Percentiles rank a stretch among this genome's conserved stretches.
Conservation (phyloP, 2,888 invertebrate genomes). For the Scaptomyza cyrtandrae region DNA sequence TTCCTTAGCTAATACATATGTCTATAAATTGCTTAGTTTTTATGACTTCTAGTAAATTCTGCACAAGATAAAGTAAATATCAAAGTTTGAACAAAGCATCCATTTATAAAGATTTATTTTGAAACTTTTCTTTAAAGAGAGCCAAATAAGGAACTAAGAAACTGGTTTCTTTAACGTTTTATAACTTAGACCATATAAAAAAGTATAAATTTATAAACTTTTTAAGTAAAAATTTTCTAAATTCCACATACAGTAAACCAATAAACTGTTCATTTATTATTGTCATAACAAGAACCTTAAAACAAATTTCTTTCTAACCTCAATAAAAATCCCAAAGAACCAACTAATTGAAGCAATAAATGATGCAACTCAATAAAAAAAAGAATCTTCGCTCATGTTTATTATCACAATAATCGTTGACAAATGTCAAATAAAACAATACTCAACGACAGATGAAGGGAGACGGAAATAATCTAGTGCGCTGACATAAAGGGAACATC, state of each 20-base stretch:
- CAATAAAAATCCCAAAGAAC: not conserved
- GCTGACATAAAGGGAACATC: conserved; percentile 62
- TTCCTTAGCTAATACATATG: not conserved
- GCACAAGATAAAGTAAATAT: not conserved
- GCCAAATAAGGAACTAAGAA: not conserved
- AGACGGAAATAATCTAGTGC: conserved; percentile 66
- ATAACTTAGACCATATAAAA: no score
- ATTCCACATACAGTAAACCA: not conserved
- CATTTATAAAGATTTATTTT: no score
- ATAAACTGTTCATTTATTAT: not conserved
- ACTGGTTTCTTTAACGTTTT: not conserved
- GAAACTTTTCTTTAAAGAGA: no score
- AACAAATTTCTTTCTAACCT: not conserved
- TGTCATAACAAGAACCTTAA: not conserved
- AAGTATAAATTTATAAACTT: no score
- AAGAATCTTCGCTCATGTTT: conserved; percentile 36
- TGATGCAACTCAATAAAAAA: not conserved
- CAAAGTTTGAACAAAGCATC: no score
- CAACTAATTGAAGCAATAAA: conserved; percentile 14
- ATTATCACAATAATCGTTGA: conserved; percentile 58
- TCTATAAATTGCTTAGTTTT: no score
- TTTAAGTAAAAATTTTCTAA: not conserved
- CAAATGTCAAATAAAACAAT: conserved; percentile 50
- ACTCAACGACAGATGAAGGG: conserved; percentile 11
- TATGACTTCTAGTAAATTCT: no score